phyloP scores from a whole-genome alignment of 2,888 invertebrate species.

The Vandiemenella viatica region DNA sequence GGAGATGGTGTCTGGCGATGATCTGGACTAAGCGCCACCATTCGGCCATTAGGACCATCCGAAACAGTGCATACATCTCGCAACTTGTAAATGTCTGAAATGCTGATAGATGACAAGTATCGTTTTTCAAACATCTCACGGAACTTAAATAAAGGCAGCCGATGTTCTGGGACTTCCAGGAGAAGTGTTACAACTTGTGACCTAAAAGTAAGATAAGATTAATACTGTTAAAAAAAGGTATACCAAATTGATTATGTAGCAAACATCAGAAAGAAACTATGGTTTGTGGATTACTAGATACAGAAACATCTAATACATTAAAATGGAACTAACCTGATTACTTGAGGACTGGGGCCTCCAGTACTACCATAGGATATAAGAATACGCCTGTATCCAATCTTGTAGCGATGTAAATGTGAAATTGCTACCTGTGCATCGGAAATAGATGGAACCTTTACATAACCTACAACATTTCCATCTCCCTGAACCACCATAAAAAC shows the following conservation, averaged over 20 bases:
- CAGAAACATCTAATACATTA: too few species aligned
- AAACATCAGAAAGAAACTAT: too few species aligned
- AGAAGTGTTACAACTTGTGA: slow-evolving; percentile 49
- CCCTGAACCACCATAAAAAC: slow-evolving; percentile 45
- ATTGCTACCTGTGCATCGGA: slow-evolving; percentile 53
- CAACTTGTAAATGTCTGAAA: slow-evolving; percentile 55
- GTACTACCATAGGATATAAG: slow-evolving; percentile 56
- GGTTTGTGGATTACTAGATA: too few species aligned
- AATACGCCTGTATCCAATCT: slow-evolving; percentile 66
- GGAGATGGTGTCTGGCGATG: slow-evolving; percentile 41
- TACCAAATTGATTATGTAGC: too few species aligned
- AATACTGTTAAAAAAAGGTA: too few species aligned
- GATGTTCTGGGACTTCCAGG: slow-evolving; percentile 55
- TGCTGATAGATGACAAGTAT: slow-evolving; percentile 56
- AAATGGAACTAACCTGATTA: slow-evolving; percentile 28
- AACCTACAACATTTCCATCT: slow-evolving; percentile 53
- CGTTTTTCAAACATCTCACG: slow-evolving; percentile 70
- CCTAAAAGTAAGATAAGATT: slow-evolving; percentile 31
- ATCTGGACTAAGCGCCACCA: slow-evolving; percentile 51
- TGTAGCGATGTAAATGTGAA: slow-evolving; percentile 67
- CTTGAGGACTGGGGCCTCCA: slow-evolving; percentile 45
- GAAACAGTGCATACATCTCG: slow-evolving; percentile 61
- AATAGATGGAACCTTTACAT: slow-evolving; percentile 50
- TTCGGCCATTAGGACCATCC: slow-evolving; percentile 49
- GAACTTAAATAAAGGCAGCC: slow-evolving; percentile 64